Evolutionary conservation across 2,888 invertebrate species (phyloP).

Genomic region (Cerceris rybyensis): DNA sequence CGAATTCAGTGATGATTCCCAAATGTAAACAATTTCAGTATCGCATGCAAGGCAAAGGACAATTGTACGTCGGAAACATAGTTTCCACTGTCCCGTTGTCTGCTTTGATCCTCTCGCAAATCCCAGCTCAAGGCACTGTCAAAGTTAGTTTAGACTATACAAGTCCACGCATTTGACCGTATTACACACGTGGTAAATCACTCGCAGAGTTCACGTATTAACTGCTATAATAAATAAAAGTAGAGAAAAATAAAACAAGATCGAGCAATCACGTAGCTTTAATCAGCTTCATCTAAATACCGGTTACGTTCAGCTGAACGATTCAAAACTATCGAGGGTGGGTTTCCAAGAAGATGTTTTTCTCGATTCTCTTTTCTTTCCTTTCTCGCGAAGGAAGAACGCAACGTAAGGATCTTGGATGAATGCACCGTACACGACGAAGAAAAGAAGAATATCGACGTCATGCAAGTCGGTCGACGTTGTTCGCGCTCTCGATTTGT

Average conservation of each 20-base stretch:
- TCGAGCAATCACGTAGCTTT: slow-evolving; percentile 15
- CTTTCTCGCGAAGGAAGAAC: neutral
- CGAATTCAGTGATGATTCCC: slow-evolving; percentile 1
- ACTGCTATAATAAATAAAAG: slow-evolving; percentile 15
- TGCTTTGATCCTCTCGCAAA: slow-evolving; percentile 3
- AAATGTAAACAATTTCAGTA: slow-evolving; percentile 5
- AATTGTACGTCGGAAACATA: neutral
- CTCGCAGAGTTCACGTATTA: slow-evolving; percentile 12
- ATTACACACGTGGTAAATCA: slow-evolving; percentile 19
- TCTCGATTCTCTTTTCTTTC: slow-evolving; percentile 14
- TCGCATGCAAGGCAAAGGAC: neutral
- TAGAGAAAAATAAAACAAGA: neutral
- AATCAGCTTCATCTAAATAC: slow-evolving; percentile 53
- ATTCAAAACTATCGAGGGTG: slow-evolving; percentile 40
- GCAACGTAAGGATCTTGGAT: slow-evolving; percentile 14
- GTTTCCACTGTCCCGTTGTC: neutral
- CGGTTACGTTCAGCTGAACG: slow-evolving; percentile 9
- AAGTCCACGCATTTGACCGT: slow-evolving; percentile 5
- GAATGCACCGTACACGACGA: slow-evolving; percentile 3
- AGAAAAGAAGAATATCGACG: slow-evolving; percentile 13
- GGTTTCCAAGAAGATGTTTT: slow-evolving; percentile 39
- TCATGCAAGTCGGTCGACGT: slow-evolving; percentile 6
- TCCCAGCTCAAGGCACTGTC: neutral
- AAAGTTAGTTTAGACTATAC: neutral
- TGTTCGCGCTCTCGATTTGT: slow-evolving; percentile 40